Evolutionary conservation across 2,888 invertebrate species (phyloP).

Genomic region (Leucophora obtusa): DNA sequence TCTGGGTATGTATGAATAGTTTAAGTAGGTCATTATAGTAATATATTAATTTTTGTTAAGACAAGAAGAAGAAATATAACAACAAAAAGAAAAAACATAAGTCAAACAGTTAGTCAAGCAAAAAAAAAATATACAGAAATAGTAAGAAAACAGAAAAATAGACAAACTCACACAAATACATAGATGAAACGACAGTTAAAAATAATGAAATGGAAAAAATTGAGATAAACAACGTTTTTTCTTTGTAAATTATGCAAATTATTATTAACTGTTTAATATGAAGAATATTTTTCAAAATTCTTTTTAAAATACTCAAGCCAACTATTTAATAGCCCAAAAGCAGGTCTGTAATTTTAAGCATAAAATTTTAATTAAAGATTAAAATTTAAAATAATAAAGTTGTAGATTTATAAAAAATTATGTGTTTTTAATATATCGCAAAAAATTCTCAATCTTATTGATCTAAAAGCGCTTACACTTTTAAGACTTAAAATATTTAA

Average conservation of each 20-base stretch:
- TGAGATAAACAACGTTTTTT: constrained; percentile 4
- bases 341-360: neutral
- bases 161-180: neutral
- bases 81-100: neutral
- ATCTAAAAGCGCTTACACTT: too few relatives aligned
- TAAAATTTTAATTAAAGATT: neutral
- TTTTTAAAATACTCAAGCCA: neutral
- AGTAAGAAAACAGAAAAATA: neutral
- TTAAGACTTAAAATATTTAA: too few relatives aligned
- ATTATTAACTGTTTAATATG: constrained; percentile 1
- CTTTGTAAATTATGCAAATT: neutral
- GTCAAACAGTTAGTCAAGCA: constrained; percentile 5
- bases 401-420: too few relatives aligned
- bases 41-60: neutral
- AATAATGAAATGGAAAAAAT: constrained; percentile 3
- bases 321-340: neutral
- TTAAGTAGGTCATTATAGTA: constrained; percentile 5
- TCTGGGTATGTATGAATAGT: neutral
- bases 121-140: neutral
- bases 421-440: too few relatives aligned
- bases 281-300: neutral
- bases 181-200: neutral
- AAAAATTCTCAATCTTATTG: too few relatives aligned
- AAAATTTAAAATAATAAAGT: neutral
- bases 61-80: neutral